Conservation (phyloP, 2,113 vertebrate genomes). For the Cricetomys ansorgei region DNA sequence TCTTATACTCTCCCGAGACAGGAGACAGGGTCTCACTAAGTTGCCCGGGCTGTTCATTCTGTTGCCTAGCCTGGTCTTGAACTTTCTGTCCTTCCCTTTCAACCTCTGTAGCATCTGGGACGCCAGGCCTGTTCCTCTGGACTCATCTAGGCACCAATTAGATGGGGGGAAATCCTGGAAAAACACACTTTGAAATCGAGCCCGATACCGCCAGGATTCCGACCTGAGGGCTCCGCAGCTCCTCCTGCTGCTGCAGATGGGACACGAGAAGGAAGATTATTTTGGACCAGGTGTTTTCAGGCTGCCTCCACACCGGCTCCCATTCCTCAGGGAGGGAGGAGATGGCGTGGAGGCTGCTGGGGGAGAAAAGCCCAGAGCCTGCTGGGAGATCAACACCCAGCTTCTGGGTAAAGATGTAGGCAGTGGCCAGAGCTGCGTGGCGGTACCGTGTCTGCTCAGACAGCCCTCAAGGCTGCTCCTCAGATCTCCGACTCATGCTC, state of each 20-base stretch:
- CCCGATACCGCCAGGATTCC: neutral
- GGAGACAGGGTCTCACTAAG: neutral
- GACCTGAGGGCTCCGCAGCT: neutral
- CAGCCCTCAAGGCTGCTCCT: neutral
- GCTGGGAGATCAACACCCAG: neutral
- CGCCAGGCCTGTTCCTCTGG: neutral
- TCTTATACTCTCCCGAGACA: neutral
- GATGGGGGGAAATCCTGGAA: neutral
- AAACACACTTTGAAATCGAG: neutral
- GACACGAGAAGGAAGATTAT: neutral
- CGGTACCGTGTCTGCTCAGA: neutral
- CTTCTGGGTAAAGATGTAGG: neutral
- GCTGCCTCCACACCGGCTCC: neutral
- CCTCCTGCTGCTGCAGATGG: neutral
- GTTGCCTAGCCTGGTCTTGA: neutral
- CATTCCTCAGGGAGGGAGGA: neutral
- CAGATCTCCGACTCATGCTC: neutral
- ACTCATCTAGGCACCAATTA: neutral
- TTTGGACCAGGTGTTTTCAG: neutral
- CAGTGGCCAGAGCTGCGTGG: neutral
- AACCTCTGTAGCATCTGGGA: neutral
- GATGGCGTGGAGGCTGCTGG: accelerated
- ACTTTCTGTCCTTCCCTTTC: neutral
- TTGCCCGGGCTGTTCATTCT: neutral
- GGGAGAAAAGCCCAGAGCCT: neutral